Evolutionary conservation across 2,888 invertebrate species (phyloP), one percentile per base, ranked within the genome.

Genomic region (Biston stratarius): DNA sequence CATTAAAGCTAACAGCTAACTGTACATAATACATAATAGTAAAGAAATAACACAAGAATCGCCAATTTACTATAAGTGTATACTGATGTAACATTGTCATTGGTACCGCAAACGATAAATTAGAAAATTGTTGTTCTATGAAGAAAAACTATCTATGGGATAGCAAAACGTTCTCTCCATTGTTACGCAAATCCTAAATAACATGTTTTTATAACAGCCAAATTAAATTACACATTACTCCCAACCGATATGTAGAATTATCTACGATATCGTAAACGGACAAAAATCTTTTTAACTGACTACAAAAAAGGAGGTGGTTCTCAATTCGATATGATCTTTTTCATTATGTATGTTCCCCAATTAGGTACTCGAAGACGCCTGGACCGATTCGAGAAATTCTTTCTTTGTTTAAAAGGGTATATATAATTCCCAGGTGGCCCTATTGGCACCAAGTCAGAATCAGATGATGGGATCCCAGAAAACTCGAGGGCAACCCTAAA

Each of bases 141-240:
- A 60, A 68, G 63, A 64, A 63, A 52, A 58, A 36, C 62, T 59
- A 62, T 59, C 62, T 49, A 64, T 47, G 10, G 36, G 14, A 52
- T 12, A 24, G 52, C 56, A 64, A 68, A 68, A 60, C 61, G 33
- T 42, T 56, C 24, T 61, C 47, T 60, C 63, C 34, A 64, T 68
- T 68, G 67, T 68, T 60, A 60, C 67, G 67, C 47, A n/a, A 60
- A 64, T 64, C 45, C 63, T 47, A 42, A 51, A 56, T 52, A 68
- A 48, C 12, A 51, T 42, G 40, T 60, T 6, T 49, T 62, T 62
- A 42, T 55, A 61, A 63, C 47, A 44, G 63, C 45, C 55, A 69
- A 73, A 68, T 72, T 66, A 69, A 73, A 68, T 72, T 66, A 68
- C 59, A 62, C 33, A 53, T 42, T 55, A 49, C 45, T 24, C n/a